Percentiles rank a stretch among this genome's conserved stretches.
Conservation (phyloP, 2,797 vertebrate species). For the Perodicticus potto region DNA sequence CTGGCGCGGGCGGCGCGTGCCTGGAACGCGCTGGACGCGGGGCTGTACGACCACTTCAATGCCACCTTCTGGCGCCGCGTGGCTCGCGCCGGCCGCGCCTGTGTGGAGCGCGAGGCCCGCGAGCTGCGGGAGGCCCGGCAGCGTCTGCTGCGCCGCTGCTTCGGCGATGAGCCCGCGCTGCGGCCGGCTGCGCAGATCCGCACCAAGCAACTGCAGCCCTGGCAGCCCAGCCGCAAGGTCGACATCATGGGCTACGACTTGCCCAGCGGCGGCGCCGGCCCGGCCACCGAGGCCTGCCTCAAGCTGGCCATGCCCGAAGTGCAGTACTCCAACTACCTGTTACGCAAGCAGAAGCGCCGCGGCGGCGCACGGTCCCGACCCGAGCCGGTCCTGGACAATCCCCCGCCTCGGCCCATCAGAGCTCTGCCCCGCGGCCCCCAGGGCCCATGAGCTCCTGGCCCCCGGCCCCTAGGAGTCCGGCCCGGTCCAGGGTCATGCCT, state of each 20-base stretch:
- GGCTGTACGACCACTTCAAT: slow-evolving; percentile 93
- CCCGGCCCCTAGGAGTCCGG: too few species aligned
- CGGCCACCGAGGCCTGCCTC: slow-evolving; percentile 89
- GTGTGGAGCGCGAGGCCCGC: slow-evolving; percentile 90
- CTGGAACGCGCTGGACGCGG: slow-evolving; percentile 92
- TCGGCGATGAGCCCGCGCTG: slow-evolving; percentile 86
- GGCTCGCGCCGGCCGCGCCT: slow-evolving; percentile 86
- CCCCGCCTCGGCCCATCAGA: slow-evolving; percentile 73
- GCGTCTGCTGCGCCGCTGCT: slow-evolving; percentile 90
- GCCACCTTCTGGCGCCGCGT: slow-evolving; percentile 92
- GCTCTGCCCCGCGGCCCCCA: slow-evolving; percentile 58
- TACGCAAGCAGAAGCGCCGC: slow-evolving; percentile 89
- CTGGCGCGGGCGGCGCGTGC: slow-evolving; percentile 88
- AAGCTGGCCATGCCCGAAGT: slow-evolving; percentile 93
- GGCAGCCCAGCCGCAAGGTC: slow-evolving; percentile 93
- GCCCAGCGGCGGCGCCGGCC: slow-evolving; percentile 85
- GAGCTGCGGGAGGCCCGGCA: slow-evolving; percentile 90
- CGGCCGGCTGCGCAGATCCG: slow-evolving; percentile 90
- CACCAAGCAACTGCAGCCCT: slow-evolving; percentile 93
- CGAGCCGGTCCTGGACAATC: slow-evolving; percentile 49
- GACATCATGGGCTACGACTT: slow-evolving; percentile 94
- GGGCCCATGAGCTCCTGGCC: slow-evolving; percentile 54
- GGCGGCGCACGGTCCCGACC: slow-evolving; percentile 78
- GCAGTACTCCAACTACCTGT: slow-evolving; percentile 90
- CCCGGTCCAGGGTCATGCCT: neutral